A percentile compares a stretch with the other conserved stretches of the same genome.
phyloP scores from a whole-genome alignment of 2,113 vertebrate species.

The Calyptommatus sinebrachiatus region DNA sequence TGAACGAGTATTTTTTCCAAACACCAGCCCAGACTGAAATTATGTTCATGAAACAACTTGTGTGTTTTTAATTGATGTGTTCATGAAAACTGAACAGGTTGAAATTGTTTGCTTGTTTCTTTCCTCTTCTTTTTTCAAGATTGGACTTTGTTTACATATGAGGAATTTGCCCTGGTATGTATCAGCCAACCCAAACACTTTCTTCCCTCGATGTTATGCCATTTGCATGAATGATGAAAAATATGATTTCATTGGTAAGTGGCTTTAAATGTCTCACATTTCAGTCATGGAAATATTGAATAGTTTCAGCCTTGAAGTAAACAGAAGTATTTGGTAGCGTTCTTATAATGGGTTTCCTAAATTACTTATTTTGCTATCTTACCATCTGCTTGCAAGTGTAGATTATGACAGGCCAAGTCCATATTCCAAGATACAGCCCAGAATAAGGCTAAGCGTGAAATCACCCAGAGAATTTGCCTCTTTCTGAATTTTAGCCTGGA shows the following conservation, averaged over 20 bases:
- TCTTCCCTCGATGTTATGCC: slow-evolving; percentile 61
- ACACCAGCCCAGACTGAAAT: too few relatives aligned
- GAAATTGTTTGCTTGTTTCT: neutral
- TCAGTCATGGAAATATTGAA: neutral
- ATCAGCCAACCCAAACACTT: slow-evolving; percentile 46
- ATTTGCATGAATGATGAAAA: slow-evolving; percentile 52
- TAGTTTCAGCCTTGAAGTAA: neutral
- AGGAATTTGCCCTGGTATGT: slow-evolving; percentile 56
- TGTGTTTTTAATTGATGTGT: neutral
- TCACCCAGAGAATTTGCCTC: too few relatives aligned
- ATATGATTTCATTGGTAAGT: slow-evolving; percentile 60
- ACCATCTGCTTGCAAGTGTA: too few relatives aligned
- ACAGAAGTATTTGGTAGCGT: neutral
- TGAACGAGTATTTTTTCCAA: too few relatives aligned
- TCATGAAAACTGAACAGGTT: neutral
- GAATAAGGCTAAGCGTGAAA: too few relatives aligned
- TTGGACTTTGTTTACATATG: slow-evolving; percentile 63
- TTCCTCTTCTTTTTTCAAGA: slow-evolving; percentile 34
- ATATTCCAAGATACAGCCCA: too few relatives aligned
- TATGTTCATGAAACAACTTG: too few relatives aligned
- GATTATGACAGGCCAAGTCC: too few relatives aligned
- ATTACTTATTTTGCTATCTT: too few relatives aligned
- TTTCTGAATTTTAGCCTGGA: too few relatives aligned
- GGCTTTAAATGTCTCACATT: neutral
- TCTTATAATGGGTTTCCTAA: neutral